These are phyloP conservation scores for Leucoptera coffeella DNA, from an alignment of 2,888 invertebrate species.

Conservation along the genomic window DNA sequence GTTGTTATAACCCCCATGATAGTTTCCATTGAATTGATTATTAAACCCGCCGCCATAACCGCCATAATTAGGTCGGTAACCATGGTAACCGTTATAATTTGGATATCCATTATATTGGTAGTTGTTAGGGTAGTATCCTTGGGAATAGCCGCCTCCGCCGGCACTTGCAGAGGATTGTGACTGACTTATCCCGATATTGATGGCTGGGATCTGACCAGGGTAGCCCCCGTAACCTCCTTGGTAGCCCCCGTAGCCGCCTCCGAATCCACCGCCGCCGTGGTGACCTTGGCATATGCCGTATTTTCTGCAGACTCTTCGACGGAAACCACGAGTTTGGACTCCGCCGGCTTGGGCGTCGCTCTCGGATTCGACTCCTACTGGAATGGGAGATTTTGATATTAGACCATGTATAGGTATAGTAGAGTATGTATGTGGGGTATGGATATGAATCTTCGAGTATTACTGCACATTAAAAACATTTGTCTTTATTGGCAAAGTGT, in stretches of 20 bases:
- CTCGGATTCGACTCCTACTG: too few relatives aligned
- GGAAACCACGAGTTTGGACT: slow-evolving; percentile 15
- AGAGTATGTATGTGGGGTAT: too few relatives aligned
- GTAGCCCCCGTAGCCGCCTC: slow-evolving; percentile 5
- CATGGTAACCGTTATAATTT: slow-evolving; percentile 7
- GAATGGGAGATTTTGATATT: too few relatives aligned
- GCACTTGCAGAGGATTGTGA: slow-evolving; percentile 32
- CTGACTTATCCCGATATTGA: slow-evolving; percentile 41
- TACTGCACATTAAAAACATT: too few relatives aligned
- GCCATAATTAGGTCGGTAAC: slow-evolving; percentile 7
- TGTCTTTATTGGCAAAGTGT: too few relatives aligned
- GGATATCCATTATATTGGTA: slow-evolving; percentile 14
- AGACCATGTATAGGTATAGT: too few relatives aligned
- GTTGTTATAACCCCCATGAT: slow-evolving; percentile 22
- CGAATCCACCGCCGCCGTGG: slow-evolving; percentile 8
- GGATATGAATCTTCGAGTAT: too few relatives aligned
- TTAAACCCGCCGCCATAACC: slow-evolving; percentile 9
- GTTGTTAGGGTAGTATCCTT: slow-evolving; percentile 22
- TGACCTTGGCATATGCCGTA: slow-evolving; percentile 18
- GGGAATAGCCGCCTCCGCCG: slow-evolving; percentile 21
- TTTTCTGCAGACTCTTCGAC: slow-evolving; percentile 12
- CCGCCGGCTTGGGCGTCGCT: too few relatives aligned
- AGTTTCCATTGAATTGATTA: slow-evolving; percentile 21
- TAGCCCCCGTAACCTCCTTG: slow-evolving; percentile 8
- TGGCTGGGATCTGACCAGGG: slow-evolving; percentile 17